phyloP scores from a whole-genome alignment of 2,797 vertebrate genomes.

The Argya squamiceps region DNA sequence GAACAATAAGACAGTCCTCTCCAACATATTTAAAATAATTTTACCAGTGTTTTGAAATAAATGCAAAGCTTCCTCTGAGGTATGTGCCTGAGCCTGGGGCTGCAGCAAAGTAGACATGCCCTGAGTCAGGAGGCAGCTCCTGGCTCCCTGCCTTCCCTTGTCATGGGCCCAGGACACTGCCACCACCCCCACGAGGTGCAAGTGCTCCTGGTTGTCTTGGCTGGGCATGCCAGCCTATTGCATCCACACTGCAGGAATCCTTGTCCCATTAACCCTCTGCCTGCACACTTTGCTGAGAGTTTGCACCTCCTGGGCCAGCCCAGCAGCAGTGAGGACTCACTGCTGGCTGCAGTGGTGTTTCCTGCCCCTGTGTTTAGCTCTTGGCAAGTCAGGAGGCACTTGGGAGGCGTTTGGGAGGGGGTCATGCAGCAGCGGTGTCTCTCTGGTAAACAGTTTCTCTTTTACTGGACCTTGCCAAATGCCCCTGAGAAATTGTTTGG shows the following conservation, averaged over 20 bases:
- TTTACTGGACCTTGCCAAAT: background rate
- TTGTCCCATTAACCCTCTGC: background rate
- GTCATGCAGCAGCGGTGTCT: background rate
- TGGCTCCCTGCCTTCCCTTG: background rate
- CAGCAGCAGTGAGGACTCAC: rapidly evolving
- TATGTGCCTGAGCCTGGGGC: background rate
- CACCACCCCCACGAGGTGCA: rapidly evolving
- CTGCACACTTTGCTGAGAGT: background rate
- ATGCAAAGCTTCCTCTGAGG: background rate
- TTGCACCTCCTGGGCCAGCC: background rate
- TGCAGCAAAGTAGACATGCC: background rate
- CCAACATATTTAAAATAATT: background rate
- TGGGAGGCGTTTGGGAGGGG: background rate
- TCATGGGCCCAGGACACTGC: background rate
- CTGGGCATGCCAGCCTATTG: rapidly evolving
- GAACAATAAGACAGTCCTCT: background rate
- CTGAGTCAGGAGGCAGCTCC: background rate
- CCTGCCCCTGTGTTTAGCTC: background rate
- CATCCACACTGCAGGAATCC: background rate
- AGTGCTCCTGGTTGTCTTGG: rapidly evolving
- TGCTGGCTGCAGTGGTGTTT: background rate
- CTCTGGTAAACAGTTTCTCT: background rate
- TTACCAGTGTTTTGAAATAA: background rate
- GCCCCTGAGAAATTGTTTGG: background rate
- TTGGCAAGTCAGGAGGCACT: background rate